Evolutionary conservation across 2,888 invertebrate species (phyloP).

Genomic region (Beris morrisii): DNA sequence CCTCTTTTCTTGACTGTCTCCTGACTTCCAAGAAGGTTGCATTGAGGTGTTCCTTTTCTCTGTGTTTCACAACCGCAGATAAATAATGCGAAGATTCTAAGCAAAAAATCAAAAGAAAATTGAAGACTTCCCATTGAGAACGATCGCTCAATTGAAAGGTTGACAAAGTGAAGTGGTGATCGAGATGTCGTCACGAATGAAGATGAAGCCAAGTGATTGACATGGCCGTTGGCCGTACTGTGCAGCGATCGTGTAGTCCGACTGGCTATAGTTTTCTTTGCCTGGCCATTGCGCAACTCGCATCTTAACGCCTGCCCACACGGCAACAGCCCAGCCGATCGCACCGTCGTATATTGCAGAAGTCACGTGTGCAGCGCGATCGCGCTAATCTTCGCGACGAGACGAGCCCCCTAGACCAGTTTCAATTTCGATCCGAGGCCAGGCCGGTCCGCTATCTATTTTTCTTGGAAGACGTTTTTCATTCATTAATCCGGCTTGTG

Average conservation of each 20-base stretch:
- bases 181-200: constrained; percentile 13
- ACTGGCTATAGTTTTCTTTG: too few species aligned
- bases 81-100: too few species aligned
- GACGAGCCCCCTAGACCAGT: constrained; percentile 36
- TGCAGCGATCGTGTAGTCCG: too few species aligned
- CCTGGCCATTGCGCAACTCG: too few species aligned
- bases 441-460: constrained; percentile 7
- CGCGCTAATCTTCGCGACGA: constrained; percentile 28
- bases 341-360: background rate
- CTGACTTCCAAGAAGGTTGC: too few species aligned
- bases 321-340: background rate
- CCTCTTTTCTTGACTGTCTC: too few species aligned
- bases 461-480: constrained; percentile 22
- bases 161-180: constrained; percentile 14
- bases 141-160: too few species aligned
- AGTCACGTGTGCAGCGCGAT: constrained; percentile 32
- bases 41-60: too few species aligned
- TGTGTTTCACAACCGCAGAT: too few species aligned
- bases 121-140: too few species aligned
- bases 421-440: constrained; percentile 29
- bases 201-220: background rate
- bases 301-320: too few species aligned
- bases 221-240: constrained; percentile 5
- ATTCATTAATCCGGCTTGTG: constrained; percentile 25
- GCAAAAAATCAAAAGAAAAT: too few species aligned